Conservation (phyloP, 2,113 vertebrate genomes). For the Passer domesticus region DNA sequence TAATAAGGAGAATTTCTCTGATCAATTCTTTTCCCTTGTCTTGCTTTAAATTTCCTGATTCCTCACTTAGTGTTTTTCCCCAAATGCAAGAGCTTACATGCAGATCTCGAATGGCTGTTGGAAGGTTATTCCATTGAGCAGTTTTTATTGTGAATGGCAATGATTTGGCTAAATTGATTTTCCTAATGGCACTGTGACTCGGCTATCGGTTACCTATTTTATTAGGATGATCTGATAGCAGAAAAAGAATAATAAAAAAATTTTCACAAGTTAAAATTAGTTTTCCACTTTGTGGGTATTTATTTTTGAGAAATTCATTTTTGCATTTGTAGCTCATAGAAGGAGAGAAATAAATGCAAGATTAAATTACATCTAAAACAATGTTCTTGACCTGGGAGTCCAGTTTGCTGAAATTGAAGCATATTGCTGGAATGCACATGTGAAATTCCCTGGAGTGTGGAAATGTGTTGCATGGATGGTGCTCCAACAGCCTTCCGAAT, state of each 20-base stretch:
- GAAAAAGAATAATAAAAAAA: neutral
- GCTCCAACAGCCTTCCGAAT: neutral
- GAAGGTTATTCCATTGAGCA: neutral
- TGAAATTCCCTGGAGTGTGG: neutral
- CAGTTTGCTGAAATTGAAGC: neutral
- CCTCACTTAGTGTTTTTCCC: constrained; percentile 1
- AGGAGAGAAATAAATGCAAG: neutral
- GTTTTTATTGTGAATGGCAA: neutral
- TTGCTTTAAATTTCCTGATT: constrained; percentile 15
- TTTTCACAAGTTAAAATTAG: neutral
- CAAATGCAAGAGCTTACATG: neutral
- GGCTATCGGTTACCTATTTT: neutral
- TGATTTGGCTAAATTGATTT: neutral
- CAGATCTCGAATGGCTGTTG: neutral
- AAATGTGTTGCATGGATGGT: fast-evolving
- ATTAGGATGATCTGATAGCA: neutral
- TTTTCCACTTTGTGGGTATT: neutral
- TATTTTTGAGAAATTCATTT: neutral
- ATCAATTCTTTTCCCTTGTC: constrained; percentile 27
- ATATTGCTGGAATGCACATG: neutral
- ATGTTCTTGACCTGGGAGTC: neutral
- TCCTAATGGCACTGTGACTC: neutral
- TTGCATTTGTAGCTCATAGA: neutral
- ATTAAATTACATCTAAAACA: neutral
- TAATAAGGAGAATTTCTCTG: constrained; percentile 43